Base-by-base conservation (phyloP, 1,140 invertebrate species). In the Drosophila hydei region DNA sequence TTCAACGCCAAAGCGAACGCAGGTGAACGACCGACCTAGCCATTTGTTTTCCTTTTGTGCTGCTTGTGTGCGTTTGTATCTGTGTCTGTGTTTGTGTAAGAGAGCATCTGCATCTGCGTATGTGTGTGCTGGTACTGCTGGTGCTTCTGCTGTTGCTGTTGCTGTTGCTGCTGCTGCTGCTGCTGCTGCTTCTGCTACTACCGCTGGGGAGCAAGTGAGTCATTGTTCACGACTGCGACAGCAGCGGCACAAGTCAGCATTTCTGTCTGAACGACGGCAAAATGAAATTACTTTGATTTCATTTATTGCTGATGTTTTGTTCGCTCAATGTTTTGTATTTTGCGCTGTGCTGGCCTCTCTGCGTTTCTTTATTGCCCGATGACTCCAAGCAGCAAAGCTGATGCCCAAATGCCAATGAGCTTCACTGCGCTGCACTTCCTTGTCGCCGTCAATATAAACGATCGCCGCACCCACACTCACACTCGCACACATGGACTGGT, bases 1-100 rank as follows among this genome's bases (percentile, higher is more conserved):
- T 43, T 55, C 36, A 43, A 54, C 48, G 56, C 72, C 68, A 71
- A 77, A 72, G 79, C 79, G 38, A 51, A 72, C 60, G 75, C 81
- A 91, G 89, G 89, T 91, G 85, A 91, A 91, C 89, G 89, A 91
- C 89, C 89, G 89, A 91, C 89, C 89, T 91, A 91, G 89, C 89
- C 89, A 91, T 91, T 91, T 90, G 88, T 89, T 89, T 89, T 83
- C 75, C 75, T 83, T 83, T 83, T 83, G 79, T 83, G 55, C 45
- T 70, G 68, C 69, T 73, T 65, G 42, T 59, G 36, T 75, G 51
- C 64, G 33, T 47, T 60, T 64, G 61, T 71, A 23, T 67, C 47
- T 72, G 25, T 75, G 18, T 55, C 59, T 65, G 50, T 69, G 27
- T 62, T 16, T 16, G 48, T 43, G 25, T 38, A 40, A 68, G 33